Evolutionary conservation across 2,113 vertebrate species (phyloP).

Genomic region (Vireo altiloquus): DNA sequence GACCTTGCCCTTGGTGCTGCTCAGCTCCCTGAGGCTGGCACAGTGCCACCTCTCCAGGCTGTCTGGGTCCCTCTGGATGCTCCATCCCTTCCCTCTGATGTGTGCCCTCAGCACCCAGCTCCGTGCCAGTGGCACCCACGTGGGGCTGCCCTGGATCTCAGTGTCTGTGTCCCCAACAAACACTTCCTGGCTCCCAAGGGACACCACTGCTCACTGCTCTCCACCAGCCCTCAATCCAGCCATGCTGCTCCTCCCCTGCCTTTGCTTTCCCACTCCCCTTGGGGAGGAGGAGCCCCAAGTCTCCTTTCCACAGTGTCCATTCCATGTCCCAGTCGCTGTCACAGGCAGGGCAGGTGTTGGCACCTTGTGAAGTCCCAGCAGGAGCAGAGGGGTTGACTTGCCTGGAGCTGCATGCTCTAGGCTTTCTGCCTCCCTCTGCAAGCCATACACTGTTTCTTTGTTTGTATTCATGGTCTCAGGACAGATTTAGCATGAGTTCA

Average conservation of each 20-base stretch:
- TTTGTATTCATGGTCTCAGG: neutral
- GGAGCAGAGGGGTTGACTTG: neutral
- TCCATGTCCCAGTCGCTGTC: fast-evolving
- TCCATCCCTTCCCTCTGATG: neutral
- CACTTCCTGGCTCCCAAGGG: no score
- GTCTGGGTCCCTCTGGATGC: neutral
- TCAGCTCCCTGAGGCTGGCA: no score
- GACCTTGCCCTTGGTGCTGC: no score
- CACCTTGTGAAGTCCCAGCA: neutral
- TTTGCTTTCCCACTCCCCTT: neutral
- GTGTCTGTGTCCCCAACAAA: neutral
- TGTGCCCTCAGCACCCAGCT: neutral
- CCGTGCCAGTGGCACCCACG: fast-evolving
- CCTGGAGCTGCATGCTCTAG: neutral
- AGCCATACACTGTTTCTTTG: neutral
- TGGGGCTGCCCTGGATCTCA: neutral
- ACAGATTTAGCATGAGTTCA: neutral
- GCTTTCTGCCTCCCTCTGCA: neutral
- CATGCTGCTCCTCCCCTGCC: neutral
- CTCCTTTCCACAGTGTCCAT: fast-evolving
- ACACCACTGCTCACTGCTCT: neutral
- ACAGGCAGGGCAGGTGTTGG: fast-evolving
- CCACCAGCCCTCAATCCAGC: neutral
- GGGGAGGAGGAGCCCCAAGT: neutral
- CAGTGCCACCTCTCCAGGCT: neutral